Conservation (phyloP, 2,797 vertebrate genomes). For the Sandelia bainsii region DNA sequence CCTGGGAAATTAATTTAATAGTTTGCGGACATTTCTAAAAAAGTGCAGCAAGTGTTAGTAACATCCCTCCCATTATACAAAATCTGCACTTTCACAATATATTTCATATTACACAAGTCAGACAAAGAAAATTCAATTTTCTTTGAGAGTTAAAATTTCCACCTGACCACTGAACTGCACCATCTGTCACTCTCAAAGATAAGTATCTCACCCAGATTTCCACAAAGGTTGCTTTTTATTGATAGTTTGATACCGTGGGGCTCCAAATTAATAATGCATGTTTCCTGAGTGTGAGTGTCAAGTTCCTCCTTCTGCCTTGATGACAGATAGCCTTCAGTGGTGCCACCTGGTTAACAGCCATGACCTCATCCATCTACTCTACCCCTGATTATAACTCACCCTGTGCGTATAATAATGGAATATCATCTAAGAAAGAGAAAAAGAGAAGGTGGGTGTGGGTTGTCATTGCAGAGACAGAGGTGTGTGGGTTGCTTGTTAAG, state of each 20-base stretch:
- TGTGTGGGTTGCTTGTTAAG: constrained; percentile 70
- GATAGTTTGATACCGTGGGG: constrained; percentile 14
- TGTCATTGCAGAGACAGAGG: constrained; percentile 62
- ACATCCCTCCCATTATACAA: neutral
- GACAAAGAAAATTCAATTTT: neutral
- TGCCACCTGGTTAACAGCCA: constrained; percentile 42
- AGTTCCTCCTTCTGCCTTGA: constrained; percentile 23
- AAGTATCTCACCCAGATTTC: constrained; percentile 3
- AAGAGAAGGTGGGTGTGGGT: constrained; percentile 44
- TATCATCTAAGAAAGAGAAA: constrained; percentile 32
- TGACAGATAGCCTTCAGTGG: constrained; percentile 20
- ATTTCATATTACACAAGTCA: neutral
- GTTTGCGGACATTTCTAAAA: too few relatives aligned
- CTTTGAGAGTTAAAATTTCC: constrained; percentile 3
- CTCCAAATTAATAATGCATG: constrained; percentile 59
- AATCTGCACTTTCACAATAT: neutral
- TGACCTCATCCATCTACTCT: constrained; percentile 48
- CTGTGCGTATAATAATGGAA: constrained; percentile 25
- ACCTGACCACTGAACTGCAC: neutral
- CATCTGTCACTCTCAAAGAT: constrained; percentile 12
- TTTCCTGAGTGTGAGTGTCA: constrained; percentile 41
- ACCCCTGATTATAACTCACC: constrained; percentile 32
- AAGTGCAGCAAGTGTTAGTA: too few relatives aligned
- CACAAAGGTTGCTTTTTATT: constrained; percentile 15
- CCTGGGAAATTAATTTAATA: too few relatives aligned